Evolutionary conservation across 1,140 invertebrate species (phyloP).

Genomic region (Euglossa dilemma): DNA sequence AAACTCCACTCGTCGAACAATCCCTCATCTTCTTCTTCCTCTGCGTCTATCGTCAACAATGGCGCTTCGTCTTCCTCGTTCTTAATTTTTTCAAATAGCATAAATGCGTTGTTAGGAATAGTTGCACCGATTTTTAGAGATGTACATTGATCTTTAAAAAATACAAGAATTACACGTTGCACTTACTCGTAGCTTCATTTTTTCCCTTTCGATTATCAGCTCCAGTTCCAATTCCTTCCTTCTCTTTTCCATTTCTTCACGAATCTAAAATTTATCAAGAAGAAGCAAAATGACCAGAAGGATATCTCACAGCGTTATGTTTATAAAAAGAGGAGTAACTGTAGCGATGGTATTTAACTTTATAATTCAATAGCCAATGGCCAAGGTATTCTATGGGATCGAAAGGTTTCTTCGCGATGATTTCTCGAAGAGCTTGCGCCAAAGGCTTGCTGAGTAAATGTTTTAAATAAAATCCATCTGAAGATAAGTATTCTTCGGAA

Average conservation of each 20-base stretch:
- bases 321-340: not conserved
- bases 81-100: not conserved
- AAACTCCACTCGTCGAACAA: not conserved
- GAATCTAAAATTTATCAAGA: conserved; percentile 50
- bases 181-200: conserved; percentile 26
- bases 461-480: conserved; percentile 58
- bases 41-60: not conserved
- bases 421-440: conserved; percentile 62
- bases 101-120: not conserved
- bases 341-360: conserved; percentile 45
- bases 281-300: too few relatives aligned
- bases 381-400: conserved; percentile 76
- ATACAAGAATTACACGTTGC: not conserved
- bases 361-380: conserved; percentile 73
- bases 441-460: conserved; percentile 57
- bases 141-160: not conserved
- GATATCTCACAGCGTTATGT: too few relatives aligned
- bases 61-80: not conserved
- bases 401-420: conserved; percentile 66
- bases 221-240: conserved; percentile 59
- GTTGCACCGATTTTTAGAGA: not conserved
- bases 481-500: conserved; percentile 21
- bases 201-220: conserved; percentile 51
- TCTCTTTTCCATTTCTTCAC: conserved; percentile 56
- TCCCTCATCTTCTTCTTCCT: not conserved